Conservation (phyloP, 2,113 vertebrate genomes). For the Callaeas wilsoni region DNA sequence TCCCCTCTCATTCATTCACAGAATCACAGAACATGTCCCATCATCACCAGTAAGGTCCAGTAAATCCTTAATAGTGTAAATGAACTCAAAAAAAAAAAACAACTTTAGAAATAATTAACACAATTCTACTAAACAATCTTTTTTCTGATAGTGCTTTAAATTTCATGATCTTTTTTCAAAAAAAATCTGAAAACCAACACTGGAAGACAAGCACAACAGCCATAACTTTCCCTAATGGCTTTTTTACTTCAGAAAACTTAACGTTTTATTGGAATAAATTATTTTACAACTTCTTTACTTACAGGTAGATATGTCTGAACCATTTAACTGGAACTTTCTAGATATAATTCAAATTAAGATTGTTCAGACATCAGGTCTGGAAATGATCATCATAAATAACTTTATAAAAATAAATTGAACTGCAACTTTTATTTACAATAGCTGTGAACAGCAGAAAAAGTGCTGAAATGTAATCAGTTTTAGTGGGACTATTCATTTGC, state of each 20-base stretch:
- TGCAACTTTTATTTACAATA: not conserved
- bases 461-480: not conserved
- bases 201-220: not conserved
- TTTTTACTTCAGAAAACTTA: not conserved
- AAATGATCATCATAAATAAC: not conserved
- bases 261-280: not conserved
- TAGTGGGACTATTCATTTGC: not conserved
- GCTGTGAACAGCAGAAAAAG: not conserved
- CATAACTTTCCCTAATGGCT: not conserved
- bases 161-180: not conserved
- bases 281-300: not conserved
- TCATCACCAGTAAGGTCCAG: not conserved
- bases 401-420: not conserved
- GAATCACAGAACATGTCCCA: not conserved
- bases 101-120: not conserved
- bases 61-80: not conserved
- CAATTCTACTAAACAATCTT: not conserved
- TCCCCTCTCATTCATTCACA: not conserved
- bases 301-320: not conserved
- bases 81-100: not conserved
- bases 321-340: not conserved
- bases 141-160: not conserved
- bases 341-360: not conserved
- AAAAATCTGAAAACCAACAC: not conserved
- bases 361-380: not conserved